Evolutionary conservation across 1,140 invertebrate species (phyloP), one percentile per base, ranked within the genome.

Genomic region (Drosophila pruinosa): DNA sequence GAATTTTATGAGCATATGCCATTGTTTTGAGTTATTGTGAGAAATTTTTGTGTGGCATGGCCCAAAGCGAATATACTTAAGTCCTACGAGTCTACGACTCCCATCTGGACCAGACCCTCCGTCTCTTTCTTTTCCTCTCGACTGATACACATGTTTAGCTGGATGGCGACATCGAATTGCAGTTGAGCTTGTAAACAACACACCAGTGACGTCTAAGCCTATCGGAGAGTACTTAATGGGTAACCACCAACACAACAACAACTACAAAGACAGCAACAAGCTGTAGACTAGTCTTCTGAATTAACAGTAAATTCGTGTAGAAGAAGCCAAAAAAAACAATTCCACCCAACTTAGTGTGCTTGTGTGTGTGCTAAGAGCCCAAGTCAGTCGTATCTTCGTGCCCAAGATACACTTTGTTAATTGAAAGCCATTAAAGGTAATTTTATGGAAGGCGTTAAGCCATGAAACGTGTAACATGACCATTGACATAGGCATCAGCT

Each of bases 401-500:
- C 70, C 67, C 86, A 79, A 83, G 88, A 80, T 90, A 90, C 73
- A 90, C 77, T 90, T 90, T 89, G 88, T 90, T 90, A 90, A 90
- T 90, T 90, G 89, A 90, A 90, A 89, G 78, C 89, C 85, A 90
- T 90, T 90, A 89, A 90, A 90, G 89, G 81, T 90, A 89, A 90
- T 90, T 90, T 90, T 90, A 90, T 90, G 89, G 85, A 82, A 90
- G 89, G 89, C 89, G 89, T 90, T 89, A 90, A 90, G 89, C 83
- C 85, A 86, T 90, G 89, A 90, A 90, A 90, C 89, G 85, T 90
- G 89, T 90, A 90, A 90, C 89, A 89, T 90, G 81, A 80, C 85
- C 89, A 90, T 90, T 90, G 85, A 90, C 89, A 90, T 89, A 70
- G 64, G 57, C 68, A 77, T 76, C 75, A 70, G 24, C 8, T 41